These are phyloP conservation scores for Holotrichia oblita DNA, from an alignment of 1,140 invertebrate genomes.

Conservation along the genomic window DNA sequence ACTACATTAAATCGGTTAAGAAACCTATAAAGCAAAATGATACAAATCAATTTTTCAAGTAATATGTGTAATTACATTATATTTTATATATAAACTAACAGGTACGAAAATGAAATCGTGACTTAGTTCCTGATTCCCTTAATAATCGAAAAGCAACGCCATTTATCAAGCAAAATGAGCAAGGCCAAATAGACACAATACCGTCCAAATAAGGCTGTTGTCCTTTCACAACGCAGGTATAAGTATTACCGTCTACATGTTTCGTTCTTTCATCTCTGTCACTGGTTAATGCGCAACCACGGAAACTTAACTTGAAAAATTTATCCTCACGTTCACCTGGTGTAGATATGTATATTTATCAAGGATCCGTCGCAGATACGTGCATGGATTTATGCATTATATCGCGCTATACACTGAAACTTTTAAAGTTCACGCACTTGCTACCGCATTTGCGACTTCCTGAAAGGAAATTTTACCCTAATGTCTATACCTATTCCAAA, in stretches of 20 bases:
- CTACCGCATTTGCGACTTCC: neutral
- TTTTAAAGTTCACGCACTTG: constrained; percentile 6
- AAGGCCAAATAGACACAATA: constrained; percentile 54
- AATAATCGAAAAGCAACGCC: constrained; percentile 42
- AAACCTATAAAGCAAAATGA: too few relatives aligned
- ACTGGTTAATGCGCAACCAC: constrained; percentile 48
- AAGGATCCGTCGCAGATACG: constrained; percentile 51
- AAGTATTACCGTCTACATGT: neutral
- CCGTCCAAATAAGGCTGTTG: constrained; percentile 54
- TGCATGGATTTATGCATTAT: constrained; percentile 25
- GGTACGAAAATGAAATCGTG: constrained; percentile 43
- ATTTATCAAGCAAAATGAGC: constrained; percentile 51
- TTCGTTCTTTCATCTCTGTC: neutral
- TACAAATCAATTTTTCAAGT: too few relatives aligned
- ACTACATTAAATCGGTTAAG: too few relatives aligned
- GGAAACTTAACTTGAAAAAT: constrained; percentile 50
- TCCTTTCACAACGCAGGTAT: constrained; percentile 52
- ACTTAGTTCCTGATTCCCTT: constrained; percentile 43
- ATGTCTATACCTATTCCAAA: neutral
- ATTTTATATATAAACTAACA: neutral
- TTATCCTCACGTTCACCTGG: constrained; percentile 49
- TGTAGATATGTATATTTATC: constrained; percentile 38
- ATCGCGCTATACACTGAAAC: neutral
- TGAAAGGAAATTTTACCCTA: constrained; percentile 7
- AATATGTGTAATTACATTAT: too few relatives aligned